Base-by-base conservation (phyloP, 2,888 invertebrate genomes). In the Margaritifera margaritifera region DNA sequence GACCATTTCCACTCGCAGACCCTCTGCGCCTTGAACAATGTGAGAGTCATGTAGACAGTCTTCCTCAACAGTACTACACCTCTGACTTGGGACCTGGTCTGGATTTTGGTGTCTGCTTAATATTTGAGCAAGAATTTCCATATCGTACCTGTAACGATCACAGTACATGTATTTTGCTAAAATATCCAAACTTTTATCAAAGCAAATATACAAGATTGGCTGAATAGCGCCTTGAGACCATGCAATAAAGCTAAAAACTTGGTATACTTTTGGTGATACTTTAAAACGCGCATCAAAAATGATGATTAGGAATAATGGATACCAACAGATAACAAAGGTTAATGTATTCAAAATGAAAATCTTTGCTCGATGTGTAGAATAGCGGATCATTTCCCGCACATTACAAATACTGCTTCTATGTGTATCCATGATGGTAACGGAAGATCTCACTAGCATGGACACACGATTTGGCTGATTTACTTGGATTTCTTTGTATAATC, bases 201-300 rank as follows among this genome's bases (percentile, higher is more conserved):
- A 88, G 53, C 84, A 83, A 53, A 89, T 83, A 67, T 88, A 86
- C 18, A 89, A 77, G 24, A 89, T 72, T 11, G 90, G 89, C 68
- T 89, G 88, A 19, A 90, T 74, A 15, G 87, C 84, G 54, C 86
- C 87, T 58, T 89, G 88, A 15, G 88, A 86, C 89, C 89, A 90
- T 20, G 89, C 89, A 55, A 90, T 85, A 73, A 89, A 88, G 53
- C 88, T 87, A 69, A 89, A 84, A 27, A 87, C 81, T 74, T 88
- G 88, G 80, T 89, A 90, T 19, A 89, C 83, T 79, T 86, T 87
- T 42, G 86, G 83, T 20, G 88, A 87, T 52, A 86, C 86, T 50
- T 76, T 77, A 76, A 87, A 89, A 68, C 83, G 78, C 31, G 86
- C 84, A 74, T 90, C 90, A 50, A 87, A 81, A 24, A 89, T 64